Base-by-base conservation (phyloP, 2,888 invertebrate genomes). In the Eudemis profundana region DNA sequence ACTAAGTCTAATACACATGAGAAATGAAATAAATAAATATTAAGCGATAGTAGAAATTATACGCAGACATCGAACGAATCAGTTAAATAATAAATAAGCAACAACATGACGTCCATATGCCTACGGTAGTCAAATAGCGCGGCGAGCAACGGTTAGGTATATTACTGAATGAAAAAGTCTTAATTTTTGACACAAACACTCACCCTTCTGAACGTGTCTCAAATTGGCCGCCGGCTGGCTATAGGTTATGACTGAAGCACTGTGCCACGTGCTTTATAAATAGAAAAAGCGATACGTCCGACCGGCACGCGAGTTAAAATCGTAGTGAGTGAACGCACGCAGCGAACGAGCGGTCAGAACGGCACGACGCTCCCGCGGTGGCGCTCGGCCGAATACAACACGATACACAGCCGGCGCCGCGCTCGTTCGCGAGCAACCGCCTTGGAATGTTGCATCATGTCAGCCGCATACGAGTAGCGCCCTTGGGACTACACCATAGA, bases 281-380 rank as follows among this genome's bases (percentile, higher is more conserved):
- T 79, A 80, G 82, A 71, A 74, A 69, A 72, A 67, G 71, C 68
- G 70, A 73, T 78, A 76, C 85, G 79, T 81, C 81, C 82, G 77
- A 64, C 72, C 76, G 69, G 66, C 75, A 72, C 83, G 84, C 80
- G 75, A 76, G 83, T 81, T 84, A 83, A 78, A 86, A 82, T 78
- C 85, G 84, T 89, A 89, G 86, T 89, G 89, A 85, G n/a, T n/a
- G n/a, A n/a, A n/a, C n/a, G n/a, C n/a, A 73, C 72, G 72, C 69
- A 46, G 67, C 66, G 63, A 68, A 64, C 68, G 68, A 66, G 64
- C 68, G 17, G 68, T 65, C 66, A 65, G 66, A 62, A 64, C 54
- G 62, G n/a, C 49, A 47, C 29, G 67, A 33, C 47, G 62, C 42
- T 40, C 44, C 65, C 61, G 75, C 71, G 74, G 79, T 74, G 83